A percentile compares a stretch with the other conserved stretches of the same genome.
These are phyloP conservation scores for Dasyurus viverrinus DNA, from an alignment of 2,113 vertebrate species.

Conservation along the genomic window DNA sequence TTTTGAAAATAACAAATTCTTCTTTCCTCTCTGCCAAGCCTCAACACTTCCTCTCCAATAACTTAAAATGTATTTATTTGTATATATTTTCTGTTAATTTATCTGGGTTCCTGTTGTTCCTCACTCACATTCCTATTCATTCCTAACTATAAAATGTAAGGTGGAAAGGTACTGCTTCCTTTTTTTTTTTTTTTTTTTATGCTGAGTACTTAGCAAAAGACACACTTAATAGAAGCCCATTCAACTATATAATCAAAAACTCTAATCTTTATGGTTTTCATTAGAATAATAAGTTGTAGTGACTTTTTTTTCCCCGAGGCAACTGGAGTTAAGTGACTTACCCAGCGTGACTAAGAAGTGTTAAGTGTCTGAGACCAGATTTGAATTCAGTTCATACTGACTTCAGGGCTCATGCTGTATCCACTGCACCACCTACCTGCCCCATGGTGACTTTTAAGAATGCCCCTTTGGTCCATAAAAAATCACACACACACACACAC, in stretches of 20 bases:
- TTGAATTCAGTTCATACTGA: no score
- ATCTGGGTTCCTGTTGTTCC: neutral
- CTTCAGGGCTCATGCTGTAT: no score
- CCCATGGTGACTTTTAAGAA: conserved; percentile 5
- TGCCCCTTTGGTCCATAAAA: neutral
- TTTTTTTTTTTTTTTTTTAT: neutral
- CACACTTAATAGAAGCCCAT: neutral
- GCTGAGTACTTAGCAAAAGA: neutral
- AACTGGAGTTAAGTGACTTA: no score
- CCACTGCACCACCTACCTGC: no score
- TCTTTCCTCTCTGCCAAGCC: neutral
- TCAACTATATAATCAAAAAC: neutral
- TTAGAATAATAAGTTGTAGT: neutral
- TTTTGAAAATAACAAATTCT: neutral
- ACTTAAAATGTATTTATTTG: neutral
- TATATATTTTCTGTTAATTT: neutral
- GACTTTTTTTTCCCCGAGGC: no score
- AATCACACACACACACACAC: neutral
- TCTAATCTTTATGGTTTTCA: neutral
- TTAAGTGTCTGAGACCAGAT: no score
- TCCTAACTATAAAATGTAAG: neutral
- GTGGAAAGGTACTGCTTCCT: neutral
- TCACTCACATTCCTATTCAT: neutral
- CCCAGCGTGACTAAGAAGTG: no score
- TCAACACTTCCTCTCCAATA: neutral